Evolutionary conservation across 2,888 invertebrate species (phyloP), one percentile per base, ranked within the genome.

Genomic region (Drosophila histrio): DNA sequence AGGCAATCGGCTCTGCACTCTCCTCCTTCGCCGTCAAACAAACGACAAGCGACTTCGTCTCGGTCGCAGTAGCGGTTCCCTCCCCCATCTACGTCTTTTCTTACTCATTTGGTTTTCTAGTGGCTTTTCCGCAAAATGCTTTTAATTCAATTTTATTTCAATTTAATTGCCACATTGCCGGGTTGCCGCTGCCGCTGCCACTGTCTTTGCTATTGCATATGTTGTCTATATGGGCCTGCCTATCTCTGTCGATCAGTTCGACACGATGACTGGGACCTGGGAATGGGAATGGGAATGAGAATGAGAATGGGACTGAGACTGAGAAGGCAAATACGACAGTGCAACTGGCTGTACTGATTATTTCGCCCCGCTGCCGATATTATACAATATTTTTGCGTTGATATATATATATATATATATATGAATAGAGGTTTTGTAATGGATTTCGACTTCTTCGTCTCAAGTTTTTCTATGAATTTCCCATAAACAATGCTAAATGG

Each of bases 131-230:
- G 74, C 78, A 76, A 84, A 86, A 86, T 86, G 87, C 87, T 87
- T 87, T 87, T 87, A 87, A 87, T 86, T 86, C 83, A 85, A 83
- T 82, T 82, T 82, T 82, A 82, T 83, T 83, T 81, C 82, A 77
- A 86, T 86, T 87, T 79, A 80, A 82, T 82, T 82, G 80, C 79
- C 87, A 83, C 75, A 85, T 87, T 86, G 86, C 84, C 77, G 58
- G 17, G 44, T 58, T 50, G 62, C 53, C 34, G 9, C 43, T 21
- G 52, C 22, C 15, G 7, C 19, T 30, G 36, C 9, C 22, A 19
- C 32, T 44, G 58, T n/a, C 24, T 28, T 38, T 56, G 54, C 58
- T 64, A 56, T 36, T 77, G 71, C 72, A 66, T 69, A 72, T 69
- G 75, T 36, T 61, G 50, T 46, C 66, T 76, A 63, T 69, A 57